A percentile compares a stretch with the other conserved stretches of the same genome.
phyloP scores from a whole-genome alignment of 2,888 invertebrate genomes.

The Orchesella flavescens region DNA sequence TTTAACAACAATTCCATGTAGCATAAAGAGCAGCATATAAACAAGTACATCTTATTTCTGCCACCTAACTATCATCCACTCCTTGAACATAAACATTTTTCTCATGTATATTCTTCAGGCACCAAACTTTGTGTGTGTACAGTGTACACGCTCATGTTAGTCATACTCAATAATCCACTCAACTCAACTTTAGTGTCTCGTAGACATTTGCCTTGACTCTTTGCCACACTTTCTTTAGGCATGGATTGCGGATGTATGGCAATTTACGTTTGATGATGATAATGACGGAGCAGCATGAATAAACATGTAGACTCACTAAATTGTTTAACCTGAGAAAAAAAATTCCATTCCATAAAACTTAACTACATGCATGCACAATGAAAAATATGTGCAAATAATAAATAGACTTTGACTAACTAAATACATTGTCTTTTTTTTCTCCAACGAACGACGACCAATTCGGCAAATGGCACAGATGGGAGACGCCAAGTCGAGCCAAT shows the following conservation, averaged over 20 bases:
- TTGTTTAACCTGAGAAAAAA: slow-evolving; percentile 16
- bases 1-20: background rate
- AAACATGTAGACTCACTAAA: background rate
- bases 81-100: slow-evolving; percentile 26
- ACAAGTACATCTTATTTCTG: too few species aligned
- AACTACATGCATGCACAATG: too few species aligned
- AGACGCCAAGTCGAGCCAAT: too few species aligned
- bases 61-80: slow-evolving; percentile 32
- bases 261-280: slow-evolving; percentile 29
- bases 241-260: slow-evolving; percentile 49
- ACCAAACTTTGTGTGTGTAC: too few species aligned
- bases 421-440: background rate
- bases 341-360: slow-evolving; percentile 24
- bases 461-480: slow-evolving; percentile 25
- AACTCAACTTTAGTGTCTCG: too few species aligned
- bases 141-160: too few species aligned
- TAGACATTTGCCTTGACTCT: slow-evolving; percentile 43
- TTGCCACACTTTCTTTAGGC: background rate
- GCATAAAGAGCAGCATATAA: background rate
- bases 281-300: slow-evolving; percentile 4
- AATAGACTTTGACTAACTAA: slow-evolving; percentile 5
- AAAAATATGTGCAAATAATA: slow-evolving; percentile 31
- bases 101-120: background rate
- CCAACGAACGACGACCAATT: slow-evolving; percentile 25
- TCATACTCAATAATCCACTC: too few species aligned